These are phyloP conservation scores for Drosophila busckii DNA, from an alignment of 1,140 invertebrate genomes.

Conservation along the genomic window DNA sequence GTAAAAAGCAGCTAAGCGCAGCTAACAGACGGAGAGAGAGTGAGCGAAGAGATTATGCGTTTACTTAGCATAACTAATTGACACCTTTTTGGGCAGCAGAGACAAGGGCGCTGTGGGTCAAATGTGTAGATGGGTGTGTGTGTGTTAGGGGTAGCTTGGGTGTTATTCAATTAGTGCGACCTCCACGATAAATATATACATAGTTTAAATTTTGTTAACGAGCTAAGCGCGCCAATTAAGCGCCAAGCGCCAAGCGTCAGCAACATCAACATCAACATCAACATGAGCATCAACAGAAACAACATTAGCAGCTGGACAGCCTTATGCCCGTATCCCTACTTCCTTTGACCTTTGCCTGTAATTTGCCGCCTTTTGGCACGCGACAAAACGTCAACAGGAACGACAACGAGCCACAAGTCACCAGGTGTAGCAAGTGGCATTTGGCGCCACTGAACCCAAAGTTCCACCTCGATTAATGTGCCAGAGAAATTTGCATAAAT, in stretches of 20 bases:
- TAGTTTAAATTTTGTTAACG: conserved; percentile 71
- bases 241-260: conserved; percentile 28
- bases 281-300: not conserved
- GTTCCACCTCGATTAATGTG: conserved; percentile 75
- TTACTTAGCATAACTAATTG: conserved; percentile 29
- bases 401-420: not conserved
- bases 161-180: conserved; percentile 64
- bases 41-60: not conserved
- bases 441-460: conserved; percentile 10
- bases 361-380: conserved; percentile 66
- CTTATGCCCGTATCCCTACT: conserved; percentile 40
- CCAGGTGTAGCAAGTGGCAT: not conserved
- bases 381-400: conserved; percentile 15
- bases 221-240: conserved; percentile 74
- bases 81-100: not conserved
- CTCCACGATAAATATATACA: conserved; percentile 46
- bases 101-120: not conserved
- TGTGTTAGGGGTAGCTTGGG: conserved; percentile 12
- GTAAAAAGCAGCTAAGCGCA: too few relatives aligned
- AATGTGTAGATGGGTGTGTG: not conserved
- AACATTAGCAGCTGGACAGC: not conserved
- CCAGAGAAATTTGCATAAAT: conserved; percentile 78
- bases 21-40: not conserved
- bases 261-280: not conserved
- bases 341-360: conserved; percentile 54